Percentiles rank a stretch among this genome's conserved stretches.
Evolutionary conservation across 2,797 vertebrate species (phyloP).

Genomic region (Arnoldichthys spilopterus): DNA sequence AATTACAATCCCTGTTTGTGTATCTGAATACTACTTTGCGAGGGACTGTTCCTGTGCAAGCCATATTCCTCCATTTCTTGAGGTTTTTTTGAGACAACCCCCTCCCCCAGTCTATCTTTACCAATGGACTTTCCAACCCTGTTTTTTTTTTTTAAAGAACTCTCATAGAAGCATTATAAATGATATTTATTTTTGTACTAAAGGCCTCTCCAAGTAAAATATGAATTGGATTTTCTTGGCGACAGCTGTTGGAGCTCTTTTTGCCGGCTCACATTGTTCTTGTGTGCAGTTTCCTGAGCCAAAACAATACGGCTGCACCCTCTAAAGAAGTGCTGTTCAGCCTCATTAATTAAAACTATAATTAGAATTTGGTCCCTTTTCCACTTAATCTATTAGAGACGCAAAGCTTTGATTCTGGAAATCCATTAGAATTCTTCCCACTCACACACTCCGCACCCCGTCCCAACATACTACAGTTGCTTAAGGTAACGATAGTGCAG

Average conservation of each 20-base stretch:
- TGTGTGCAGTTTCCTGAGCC: slow-evolving; percentile 53
- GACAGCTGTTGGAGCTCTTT: slow-evolving; percentile 38
- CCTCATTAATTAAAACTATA: slow-evolving; percentile 64
- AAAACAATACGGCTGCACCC: slow-evolving; percentile 62
- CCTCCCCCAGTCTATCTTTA: slow-evolving; percentile 11
- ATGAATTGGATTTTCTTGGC: slow-evolving; percentile 57
- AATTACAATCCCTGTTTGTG: slow-evolving; percentile 57
- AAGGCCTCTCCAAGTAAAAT: slow-evolving; percentile 60
- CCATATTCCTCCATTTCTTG: slow-evolving; percentile 30
- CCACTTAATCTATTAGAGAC: slow-evolving; percentile 64
- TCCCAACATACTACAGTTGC: slow-evolving; percentile 53
- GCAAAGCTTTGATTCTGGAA: slow-evolving; percentile 62
- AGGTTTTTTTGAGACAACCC: slow-evolving; percentile 4
- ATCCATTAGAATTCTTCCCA: slow-evolving; percentile 64
- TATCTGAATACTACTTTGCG: slow-evolving; percentile 36
- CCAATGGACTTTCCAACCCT: slow-evolving; percentile 2
- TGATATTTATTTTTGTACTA: slow-evolving; percentile 54
- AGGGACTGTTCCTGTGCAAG: slow-evolving; percentile 26
- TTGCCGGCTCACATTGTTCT: slow-evolving; percentile 50
- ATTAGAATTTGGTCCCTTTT: slow-evolving; percentile 67
- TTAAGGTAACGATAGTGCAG: slow-evolving; percentile 62
- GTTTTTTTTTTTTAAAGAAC: slow-evolving; percentile 20
- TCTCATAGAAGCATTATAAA: slow-evolving; percentile 44
- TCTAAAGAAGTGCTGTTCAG: slow-evolving; percentile 61
- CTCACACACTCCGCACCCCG: slow-evolving; percentile 60